A percentile compares a stretch with the other conserved stretches of the same genome.
Conservation (phyloP, 2,888 invertebrate species). For the Oeneis ivallda region DNA sequence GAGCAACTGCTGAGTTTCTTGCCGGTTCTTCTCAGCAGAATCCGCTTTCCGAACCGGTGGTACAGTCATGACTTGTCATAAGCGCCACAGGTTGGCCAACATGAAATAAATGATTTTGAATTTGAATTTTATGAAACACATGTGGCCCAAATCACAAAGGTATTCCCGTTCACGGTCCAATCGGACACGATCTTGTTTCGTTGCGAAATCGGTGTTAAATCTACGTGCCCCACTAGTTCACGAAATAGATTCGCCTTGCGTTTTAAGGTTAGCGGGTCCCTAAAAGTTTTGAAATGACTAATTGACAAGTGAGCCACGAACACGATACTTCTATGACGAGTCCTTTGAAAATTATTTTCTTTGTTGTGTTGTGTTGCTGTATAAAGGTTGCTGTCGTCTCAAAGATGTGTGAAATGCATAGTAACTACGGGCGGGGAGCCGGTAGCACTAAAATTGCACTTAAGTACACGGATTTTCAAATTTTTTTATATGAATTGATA, state of each 20-base stretch:
- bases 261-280: slow-evolving; percentile 30
- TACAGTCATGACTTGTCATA: too few relatives aligned
- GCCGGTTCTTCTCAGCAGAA: too few relatives aligned
- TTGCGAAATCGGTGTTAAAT: slow-evolving; percentile 44
- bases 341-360: slow-evolving; percentile 12
- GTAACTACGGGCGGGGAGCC: too few relatives aligned
- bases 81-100: too few relatives aligned
- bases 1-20: too few relatives aligned
- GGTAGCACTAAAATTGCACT: too few relatives aligned
- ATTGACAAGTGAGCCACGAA: slow-evolving; percentile 13
- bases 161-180: slow-evolving; percentile 49
- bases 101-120: too few relatives aligned
- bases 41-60: too few relatives aligned
- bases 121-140: slow-evolving; percentile 25
- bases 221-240: slow-evolving; percentile 33
- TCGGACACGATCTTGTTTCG: slow-evolving; percentile 47
- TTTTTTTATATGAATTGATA: too few relatives aligned
- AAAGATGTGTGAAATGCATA: too few relatives aligned
- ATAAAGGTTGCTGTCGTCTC: slow-evolving; percentile 5
- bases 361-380: too few relatives aligned
- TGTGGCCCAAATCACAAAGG: slow-evolving; percentile 40
- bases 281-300: slow-evolving; percentile 21
- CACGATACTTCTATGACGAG: background rate
- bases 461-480: too few relatives aligned
- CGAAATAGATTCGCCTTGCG: slow-evolving; percentile 32